Evolutionary conservation across 2,113 vertebrate species (phyloP).

Genomic region (Barnardius zonarius): DNA sequence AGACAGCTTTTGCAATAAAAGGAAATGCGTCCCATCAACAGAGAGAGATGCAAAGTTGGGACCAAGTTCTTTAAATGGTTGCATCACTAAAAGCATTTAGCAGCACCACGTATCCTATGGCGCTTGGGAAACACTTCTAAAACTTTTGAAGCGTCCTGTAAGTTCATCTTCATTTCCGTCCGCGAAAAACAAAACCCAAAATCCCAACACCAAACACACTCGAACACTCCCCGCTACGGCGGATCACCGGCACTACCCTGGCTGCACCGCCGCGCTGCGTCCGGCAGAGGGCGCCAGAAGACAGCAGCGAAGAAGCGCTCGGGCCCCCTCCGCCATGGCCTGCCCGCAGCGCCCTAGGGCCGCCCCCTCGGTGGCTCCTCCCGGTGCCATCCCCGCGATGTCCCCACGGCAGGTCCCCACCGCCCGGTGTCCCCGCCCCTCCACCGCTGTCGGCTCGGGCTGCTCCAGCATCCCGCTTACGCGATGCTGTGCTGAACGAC

Average conservation of each 20-base stretch:
- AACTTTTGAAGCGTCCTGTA: not conserved
- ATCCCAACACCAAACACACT: not conserved
- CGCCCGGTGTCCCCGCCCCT: too few species aligned
- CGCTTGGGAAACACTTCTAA: not conserved
- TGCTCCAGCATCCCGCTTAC: not conserved
- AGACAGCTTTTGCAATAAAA: not conserved
- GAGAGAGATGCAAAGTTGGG: not conserved
- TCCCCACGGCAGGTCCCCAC: too few species aligned
- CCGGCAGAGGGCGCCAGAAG: conserved; percentile 70
- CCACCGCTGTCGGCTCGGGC: not conserved
- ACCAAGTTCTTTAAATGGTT: not conserved
- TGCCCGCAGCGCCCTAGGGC: too few species aligned
- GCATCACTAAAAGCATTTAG: not conserved
- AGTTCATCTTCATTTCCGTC: not conserved
- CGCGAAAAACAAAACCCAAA: not conserved
- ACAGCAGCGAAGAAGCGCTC: not conserved
- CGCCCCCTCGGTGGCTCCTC: not conserved
- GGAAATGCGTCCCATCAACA: not conserved
- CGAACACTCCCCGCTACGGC: not conserved
- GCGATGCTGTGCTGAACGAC: accelerated
- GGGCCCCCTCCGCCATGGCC: too few species aligned
- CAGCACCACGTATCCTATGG: not conserved
- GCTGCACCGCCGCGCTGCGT: not conserved
- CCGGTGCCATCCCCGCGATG: not conserved
- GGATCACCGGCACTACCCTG: not conserved